These are phyloP conservation scores for Mythimna impura DNA, from an alignment of 2,888 invertebrate genomes.

Conservation along the genomic window DNA sequence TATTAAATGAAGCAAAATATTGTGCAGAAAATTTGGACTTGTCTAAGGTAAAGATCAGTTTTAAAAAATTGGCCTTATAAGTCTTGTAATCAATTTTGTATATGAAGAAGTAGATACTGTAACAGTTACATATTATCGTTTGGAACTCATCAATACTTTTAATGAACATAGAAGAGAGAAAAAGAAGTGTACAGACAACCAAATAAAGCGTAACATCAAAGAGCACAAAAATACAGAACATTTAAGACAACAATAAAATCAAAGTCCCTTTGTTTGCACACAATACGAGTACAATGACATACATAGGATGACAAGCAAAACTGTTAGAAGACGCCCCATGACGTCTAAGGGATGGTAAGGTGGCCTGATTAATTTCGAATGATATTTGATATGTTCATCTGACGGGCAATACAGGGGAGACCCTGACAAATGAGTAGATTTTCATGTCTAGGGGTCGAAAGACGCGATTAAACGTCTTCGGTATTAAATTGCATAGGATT, in stretches of 20 bases:
- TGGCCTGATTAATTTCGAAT: slow-evolving; percentile 86
- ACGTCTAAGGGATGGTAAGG: slow-evolving; percentile 67
- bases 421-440: slow-evolving; percentile 87
- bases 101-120: neutral
- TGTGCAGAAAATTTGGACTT: slow-evolving; percentile 2
- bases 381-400: slow-evolving; percentile 88
- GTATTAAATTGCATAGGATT: slow-evolving; percentile 77
- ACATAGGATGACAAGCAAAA: slow-evolving; percentile 65
- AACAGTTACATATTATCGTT: neutral
- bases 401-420: slow-evolving; percentile 79
- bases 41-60: neutral
- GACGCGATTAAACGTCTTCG: slow-evolving; percentile 78
- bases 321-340: slow-evolving; percentile 68
- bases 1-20: slow-evolving; percentile 40
- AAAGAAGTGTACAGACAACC: neutral
- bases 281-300: slow-evolving; percentile 60
- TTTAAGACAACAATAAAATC: slow-evolving; percentile 63
- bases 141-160: neutral
- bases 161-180: slow-evolving; percentile 3
- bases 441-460: slow-evolving; percentile 78
- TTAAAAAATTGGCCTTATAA: neutral
- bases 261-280: slow-evolving; percentile 57
- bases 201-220: slow-evolving; percentile 37
- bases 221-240: slow-evolving; percentile 18
- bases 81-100: neutral